These are phyloP conservation scores for Misgurnus mizolepis DNA, from an alignment of 2,113 vertebrate species.

Conservation along the genomic window DNA sequence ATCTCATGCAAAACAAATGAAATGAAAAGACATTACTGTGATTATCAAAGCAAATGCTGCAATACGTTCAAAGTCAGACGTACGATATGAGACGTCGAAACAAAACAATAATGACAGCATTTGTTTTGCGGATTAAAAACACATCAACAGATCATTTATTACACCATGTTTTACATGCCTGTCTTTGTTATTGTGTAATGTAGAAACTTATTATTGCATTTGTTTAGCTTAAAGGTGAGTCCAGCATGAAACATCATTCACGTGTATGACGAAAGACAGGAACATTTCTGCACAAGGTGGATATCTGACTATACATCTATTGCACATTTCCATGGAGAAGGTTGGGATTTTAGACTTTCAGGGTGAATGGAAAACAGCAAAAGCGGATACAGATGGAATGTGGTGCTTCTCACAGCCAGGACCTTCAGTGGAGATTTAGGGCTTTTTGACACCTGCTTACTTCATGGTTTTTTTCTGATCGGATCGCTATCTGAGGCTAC, in stretches of 20 bases:
- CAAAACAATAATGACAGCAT: no score
- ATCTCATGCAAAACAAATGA: conserved; percentile 49
- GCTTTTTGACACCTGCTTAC: no score
- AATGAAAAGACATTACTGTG: conserved; percentile 24
- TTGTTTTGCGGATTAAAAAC: no score
- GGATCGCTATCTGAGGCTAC: no score
- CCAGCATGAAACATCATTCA: no score
- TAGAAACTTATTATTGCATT: neutral
- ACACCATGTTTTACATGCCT: no score
- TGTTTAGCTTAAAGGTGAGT: neutral
- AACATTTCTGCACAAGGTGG: neutral
- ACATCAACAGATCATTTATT: no score
- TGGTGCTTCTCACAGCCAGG: conserved; percentile 58
- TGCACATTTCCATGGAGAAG: neutral
- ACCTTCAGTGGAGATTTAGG: conserved; percentile 26
- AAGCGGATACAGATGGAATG: conserved; percentile 9
- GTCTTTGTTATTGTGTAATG: no score
- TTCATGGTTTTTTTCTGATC: no score
- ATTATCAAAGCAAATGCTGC: conserved; percentile 9
- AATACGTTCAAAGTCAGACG: neutral
- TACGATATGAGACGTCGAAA: neutral
- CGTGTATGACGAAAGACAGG: no score
- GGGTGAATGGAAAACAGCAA: neutral
- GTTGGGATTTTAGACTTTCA: neutral
- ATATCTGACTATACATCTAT: neutral